Base-by-base conservation (phyloP, 2,113 vertebrate species). In the Probosciger aterrimus region DNA sequence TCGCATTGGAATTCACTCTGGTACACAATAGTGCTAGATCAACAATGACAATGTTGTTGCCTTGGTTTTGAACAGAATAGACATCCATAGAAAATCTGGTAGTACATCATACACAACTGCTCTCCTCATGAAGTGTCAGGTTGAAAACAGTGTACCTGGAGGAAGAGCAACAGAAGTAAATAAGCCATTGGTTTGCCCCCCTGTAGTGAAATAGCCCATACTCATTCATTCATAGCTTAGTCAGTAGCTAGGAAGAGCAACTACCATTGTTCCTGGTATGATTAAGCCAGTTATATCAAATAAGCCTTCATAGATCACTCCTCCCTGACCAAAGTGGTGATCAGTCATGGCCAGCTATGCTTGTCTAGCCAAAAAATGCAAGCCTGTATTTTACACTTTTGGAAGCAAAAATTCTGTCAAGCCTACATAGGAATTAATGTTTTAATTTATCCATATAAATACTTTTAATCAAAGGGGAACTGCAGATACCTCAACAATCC, bases 1-100 rank as follows among this genome's bases (percentile, higher is more conserved):
- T 86, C 99, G 99, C n/a, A 99, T 99, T 52, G 99, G 99, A 46
- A 98, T 99, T 62, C 99, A 99, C 95, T 99, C 99, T 97, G 99
- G 99, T 99, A 98, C 52, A 70, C 39, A 86, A 15, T 7, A 87
- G 55, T 74, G 33, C 30, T 79, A 74, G 37, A 67, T 78, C 74
- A 71, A 59, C 53, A 82, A 15, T n/a, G 59, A 76, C 39, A 43
- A 65, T 68, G 24, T 50, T 25, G 50, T 79, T 95, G 93, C 74
- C 60, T 81, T 55, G 47, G 19, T 79, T 92, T 84, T 90, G 53
- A 76, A 69, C 18, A 86, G 50, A 77, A 73, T 14, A 70, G 49
- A 76, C 37, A 79, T 39, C 39, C 52, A 19, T 22, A n/a, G 60
- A 77, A 47, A 37, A 37, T 35, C 43, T 86, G 41, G 23, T 52